A percentile compares a stretch with the other conserved stretches of the same genome.
These are phyloP conservation scores for Acanthosepion pharaonis DNA, from an alignment of 2,888 invertebrate species.

Conservation along the genomic window DNA sequence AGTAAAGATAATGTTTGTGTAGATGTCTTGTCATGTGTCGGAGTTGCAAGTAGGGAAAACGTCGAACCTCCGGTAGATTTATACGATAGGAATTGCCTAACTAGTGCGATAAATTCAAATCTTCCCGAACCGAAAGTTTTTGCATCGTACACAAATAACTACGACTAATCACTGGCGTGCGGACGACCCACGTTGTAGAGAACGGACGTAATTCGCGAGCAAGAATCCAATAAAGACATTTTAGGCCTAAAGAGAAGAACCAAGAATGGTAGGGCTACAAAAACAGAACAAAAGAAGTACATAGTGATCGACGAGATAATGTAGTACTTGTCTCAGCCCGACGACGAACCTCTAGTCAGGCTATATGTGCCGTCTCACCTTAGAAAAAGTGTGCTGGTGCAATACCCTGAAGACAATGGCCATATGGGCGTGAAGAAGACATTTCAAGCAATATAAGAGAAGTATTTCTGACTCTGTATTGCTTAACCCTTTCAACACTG, in stretches of 20 bases:
- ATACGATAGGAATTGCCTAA: too few relatives aligned
- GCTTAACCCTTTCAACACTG: too few relatives aligned
- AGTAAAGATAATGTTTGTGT: too few relatives aligned
- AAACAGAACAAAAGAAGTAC: background rate
- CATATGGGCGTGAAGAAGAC: background rate
- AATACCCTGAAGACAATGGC: background rate
- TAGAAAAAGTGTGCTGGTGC: background rate
- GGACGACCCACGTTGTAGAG: background rate
- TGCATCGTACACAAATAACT: too few relatives aligned
- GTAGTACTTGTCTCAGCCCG: background rate
- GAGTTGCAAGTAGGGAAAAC: too few relatives aligned
- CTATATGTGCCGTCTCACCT: background rate
- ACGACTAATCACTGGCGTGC: too few relatives aligned
- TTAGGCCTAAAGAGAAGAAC: background rate
- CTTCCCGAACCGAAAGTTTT: too few relatives aligned
- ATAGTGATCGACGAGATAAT: background rate
- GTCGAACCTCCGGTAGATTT: too few relatives aligned
- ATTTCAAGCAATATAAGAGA: too few relatives aligned
- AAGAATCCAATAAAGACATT: background rate
- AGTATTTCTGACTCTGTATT: too few relatives aligned
- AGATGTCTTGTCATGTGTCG: too few relatives aligned
- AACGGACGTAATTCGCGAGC: background rate
- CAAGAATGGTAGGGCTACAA: background rate
- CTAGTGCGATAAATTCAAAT: too few relatives aligned
- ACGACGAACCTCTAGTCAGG: background rate